Base-by-base conservation (phyloP, 2,888 invertebrate species). In the Apamea sordens region DNA sequence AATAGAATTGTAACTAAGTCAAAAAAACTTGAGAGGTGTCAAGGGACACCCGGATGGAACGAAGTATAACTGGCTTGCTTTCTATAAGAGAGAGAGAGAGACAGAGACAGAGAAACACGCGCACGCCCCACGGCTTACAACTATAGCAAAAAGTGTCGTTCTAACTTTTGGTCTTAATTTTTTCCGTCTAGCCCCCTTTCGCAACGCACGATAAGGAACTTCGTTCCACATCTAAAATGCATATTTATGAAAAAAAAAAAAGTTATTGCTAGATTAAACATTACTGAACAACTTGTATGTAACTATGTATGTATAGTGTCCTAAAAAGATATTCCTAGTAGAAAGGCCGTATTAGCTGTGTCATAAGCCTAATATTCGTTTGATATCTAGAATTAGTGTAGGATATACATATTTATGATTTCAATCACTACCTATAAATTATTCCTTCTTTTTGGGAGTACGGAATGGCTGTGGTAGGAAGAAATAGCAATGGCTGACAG, bases 241-340 rank as follows among this genome's bases (percentile, higher is more conserved):
- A 8, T 0, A 8, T 21, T 21, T 21, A n/a, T n/a, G n/a, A n/a
- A 24, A 11, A 56, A 61, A 61, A 61, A 61, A 18, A 24, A 32
- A 13, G 13, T 47, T 18, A 36, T 6, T 64, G 24, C 21, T 36
- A 2, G 53, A 80, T 77, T 64, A 80, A 82, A 82, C 73, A 75
- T 86, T 77, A 84, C 77, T 59, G 47, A 81, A 73, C 53, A 59
- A n/a, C 56, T 53, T 7, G 41, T 41, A 41, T 41, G 41, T 41
- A 41, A 41, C 21, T 53, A n/a, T 59, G 11, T 59, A 47, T 78
- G 56, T 81, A 83, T 82, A 83, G 75, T 73, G 18, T 83, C 75
- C 78, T 79, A 82, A 83, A 82, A 84, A 72, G 11, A 84, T 87
- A 89, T 88, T 88, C 83, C 90, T 89, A 88, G 82, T 84, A 87